phyloP scores from a whole-genome alignment of 2,113 vertebrate species.

The Vidua macroura region DNA sequence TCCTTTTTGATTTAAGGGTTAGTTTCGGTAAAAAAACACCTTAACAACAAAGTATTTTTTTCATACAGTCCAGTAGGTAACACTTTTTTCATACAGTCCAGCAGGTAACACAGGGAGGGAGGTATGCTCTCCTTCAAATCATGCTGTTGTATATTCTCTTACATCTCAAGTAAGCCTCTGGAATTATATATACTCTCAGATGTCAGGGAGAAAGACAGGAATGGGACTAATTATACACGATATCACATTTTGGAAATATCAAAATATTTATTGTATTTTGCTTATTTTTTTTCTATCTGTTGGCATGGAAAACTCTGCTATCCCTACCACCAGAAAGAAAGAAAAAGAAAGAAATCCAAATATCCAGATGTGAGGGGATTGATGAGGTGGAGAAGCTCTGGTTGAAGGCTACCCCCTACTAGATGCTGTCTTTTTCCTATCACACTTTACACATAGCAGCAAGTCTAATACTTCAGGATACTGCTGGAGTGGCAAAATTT shows the following conservation, averaged over 20 bases:
- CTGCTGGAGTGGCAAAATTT: neutral
- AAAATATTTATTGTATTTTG: neutral
- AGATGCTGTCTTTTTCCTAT: neutral
- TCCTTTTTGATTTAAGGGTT: neutral
- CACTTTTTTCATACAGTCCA: neutral
- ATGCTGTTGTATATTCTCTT: neutral
- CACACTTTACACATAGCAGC: neutral
- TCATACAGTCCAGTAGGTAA: neutral
- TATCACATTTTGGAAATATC: neutral
- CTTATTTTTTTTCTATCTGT: neutral
- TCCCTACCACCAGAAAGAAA: neutral
- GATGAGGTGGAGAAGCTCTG: neutral
- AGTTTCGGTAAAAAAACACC: neutral
- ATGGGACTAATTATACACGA: neutral
- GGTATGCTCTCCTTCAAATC: neutral
- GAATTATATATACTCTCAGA: neutral
- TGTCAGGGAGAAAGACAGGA: neutral
- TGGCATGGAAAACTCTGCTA: neutral
- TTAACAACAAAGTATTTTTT: neutral
- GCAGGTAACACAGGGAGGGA: neutral
- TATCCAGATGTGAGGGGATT: neutral
- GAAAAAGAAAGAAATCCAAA: neutral
- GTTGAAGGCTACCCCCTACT: fast-evolving
- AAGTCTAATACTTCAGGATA: neutral
- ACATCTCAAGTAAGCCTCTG: neutral